Percentiles rank a stretch among this genome's conserved stretches.
phyloP scores from a whole-genome alignment of 2,797 vertebrate species.

The Helicolenus hilgendorfi region DNA sequence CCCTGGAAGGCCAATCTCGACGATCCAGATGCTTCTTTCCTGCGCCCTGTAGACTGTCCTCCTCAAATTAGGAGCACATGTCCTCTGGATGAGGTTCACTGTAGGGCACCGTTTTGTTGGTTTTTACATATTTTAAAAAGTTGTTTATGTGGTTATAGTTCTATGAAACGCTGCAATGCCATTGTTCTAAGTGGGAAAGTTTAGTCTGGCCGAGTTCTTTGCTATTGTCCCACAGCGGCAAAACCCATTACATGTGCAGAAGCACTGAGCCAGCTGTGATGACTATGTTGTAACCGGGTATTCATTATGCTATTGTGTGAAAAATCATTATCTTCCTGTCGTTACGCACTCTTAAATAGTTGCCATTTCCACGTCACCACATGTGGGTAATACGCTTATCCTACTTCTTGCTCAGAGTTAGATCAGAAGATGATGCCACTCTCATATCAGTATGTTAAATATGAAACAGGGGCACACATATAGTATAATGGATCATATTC shows the following conservation, averaged over 20 bases:
- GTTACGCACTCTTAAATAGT: not conserved
- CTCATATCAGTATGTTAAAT: not conserved
- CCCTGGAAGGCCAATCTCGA: not conserved
- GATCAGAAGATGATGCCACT: not conserved
- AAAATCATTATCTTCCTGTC: conserved; percentile 21
- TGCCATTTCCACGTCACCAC: not conserved
- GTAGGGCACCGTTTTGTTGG: conserved; percentile 16
- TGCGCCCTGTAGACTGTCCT: not conserved
- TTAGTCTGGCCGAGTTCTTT: conserved; percentile 40
- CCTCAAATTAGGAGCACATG: conserved; percentile 29
- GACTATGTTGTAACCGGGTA: not conserved
- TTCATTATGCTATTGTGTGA: conserved; percentile 12
- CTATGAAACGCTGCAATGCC: conserved; percentile 23
- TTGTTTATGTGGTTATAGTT: conserved; percentile 47
- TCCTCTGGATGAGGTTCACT: conserved; percentile 1
- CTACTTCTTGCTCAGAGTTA: not conserved
- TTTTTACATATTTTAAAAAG: conserved; percentile 30
- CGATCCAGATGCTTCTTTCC: conserved; percentile 12
- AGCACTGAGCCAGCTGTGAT: conserved; percentile 28
- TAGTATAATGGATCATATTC: not conserved
- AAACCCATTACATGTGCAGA: conserved; percentile 22
- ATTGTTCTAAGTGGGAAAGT: conserved; percentile 61
- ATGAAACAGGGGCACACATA: not conserved
- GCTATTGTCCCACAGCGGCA: conserved; percentile 17
- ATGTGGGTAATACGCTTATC: not conserved